A percentile compares a stretch with the other conserved stretches of the same genome.
Conservation (phyloP, 2,888 invertebrate genomes). For the Drosophila setosimentum region DNA sequence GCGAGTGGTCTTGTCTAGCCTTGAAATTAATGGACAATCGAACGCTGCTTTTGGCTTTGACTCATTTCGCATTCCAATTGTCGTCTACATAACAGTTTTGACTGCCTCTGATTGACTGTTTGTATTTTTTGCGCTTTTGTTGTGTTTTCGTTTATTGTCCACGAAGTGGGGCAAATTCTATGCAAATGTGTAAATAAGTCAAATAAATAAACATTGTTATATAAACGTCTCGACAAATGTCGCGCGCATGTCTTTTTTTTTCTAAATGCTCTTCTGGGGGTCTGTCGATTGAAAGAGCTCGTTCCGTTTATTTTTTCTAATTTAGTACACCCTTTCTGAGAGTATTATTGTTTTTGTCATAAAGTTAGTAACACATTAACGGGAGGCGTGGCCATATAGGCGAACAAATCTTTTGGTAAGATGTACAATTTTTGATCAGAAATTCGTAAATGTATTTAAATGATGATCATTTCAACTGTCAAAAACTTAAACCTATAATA, state of each 20-base stretch:
- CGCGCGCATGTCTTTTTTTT: slow-evolving; percentile 30
- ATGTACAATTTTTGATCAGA: background rate
- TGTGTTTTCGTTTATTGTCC: slow-evolving; percentile 44
- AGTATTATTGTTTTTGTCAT: background rate
- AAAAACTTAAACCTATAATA: background rate
- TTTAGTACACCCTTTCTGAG: background rate
- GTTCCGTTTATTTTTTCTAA: slow-evolving; percentile 36
- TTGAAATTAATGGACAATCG: slow-evolving; percentile 53
- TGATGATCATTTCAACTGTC: background rate
- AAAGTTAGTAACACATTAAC: background rate
- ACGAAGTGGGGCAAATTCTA: slow-evolving; percentile 79
- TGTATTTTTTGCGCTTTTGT: slow-evolving; percentile 17
- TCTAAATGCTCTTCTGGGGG: slow-evolving; percentile 27
- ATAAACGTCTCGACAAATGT: slow-evolving; percentile 66
- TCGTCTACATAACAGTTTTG: slow-evolving; percentile 35
- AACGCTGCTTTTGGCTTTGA: slow-evolving; percentile 50
- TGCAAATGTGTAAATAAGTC: slow-evolving; percentile 64
- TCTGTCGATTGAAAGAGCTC: slow-evolving; percentile 48
- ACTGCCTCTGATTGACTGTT: slow-evolving; percentile 54
- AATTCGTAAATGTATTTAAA: background rate
- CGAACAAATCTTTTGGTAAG: background rate
- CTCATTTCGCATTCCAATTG: slow-evolving; percentile 72
- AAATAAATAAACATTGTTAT: slow-evolving; percentile 78
- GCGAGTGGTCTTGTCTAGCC: slow-evolving; percentile 37
- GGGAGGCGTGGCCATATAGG: background rate